Evolutionary conservation across 2,888 invertebrate genomes (phyloP), one percentile per base, ranked within the genome.

Genomic region (Microctonus aethiopoides): DNA sequence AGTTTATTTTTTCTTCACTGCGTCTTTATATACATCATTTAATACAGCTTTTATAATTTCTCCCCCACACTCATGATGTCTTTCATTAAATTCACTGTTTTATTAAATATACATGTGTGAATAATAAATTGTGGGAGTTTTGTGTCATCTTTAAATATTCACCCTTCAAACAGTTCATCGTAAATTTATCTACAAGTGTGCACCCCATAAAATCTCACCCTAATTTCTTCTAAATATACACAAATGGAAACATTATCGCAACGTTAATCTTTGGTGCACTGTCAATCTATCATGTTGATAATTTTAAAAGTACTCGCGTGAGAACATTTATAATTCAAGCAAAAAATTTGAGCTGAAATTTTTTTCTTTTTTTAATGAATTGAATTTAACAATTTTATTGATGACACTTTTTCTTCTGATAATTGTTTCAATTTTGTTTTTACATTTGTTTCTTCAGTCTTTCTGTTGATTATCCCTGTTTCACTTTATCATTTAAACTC

Each of bases 391-490:
- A 32, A n/a, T n/a, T 11, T 57, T n/a, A 32, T 32, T 57, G 13
- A 57, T 16, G 32, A 57, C 20, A 32, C 16, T 57, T 32, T 57
- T 56, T 26, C 24, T 20, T 11, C 2, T 22, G n/a, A 54, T 26
- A 6, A 54, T 26, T 26, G 13, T 4, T 11, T 26, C 13, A 26
- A n/a, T 24, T 26, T 54, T 26, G 2, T 57, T 34, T 57, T 41
- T 20, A n/a, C 16, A 16, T 46, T 16, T 34, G 5, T 2, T n/a
- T 16, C 16, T 6, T n/a, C n/a, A 46, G 16, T 16, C 16, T 51
- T 67, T 29, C 24, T 41, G 20, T 26, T 29, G 10, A n/a, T 22
- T 41, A 22, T 26, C 71, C 72, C 64, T 76, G 73, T 71, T 71
- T 67, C 46, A 29, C 29, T 29, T 3, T 61, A 26, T 59, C 20